Conservation (phyloP, 2,888 invertebrate genomes). For the Nycteola revayana region DNA sequence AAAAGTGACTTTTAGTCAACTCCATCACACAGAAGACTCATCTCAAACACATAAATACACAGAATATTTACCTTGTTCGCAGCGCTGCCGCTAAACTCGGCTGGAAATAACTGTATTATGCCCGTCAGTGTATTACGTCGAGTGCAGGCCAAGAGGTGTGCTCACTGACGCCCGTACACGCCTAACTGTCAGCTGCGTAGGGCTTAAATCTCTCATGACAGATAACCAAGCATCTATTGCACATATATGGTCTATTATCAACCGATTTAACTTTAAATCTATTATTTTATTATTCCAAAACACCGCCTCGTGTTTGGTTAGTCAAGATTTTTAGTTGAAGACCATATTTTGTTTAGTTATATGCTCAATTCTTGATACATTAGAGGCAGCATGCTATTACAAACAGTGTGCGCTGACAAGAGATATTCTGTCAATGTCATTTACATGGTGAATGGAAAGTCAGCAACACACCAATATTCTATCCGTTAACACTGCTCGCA, state of each 20-base stretch:
- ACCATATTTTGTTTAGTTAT: constrained; percentile 10
- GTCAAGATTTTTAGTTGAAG: constrained; percentile 3
- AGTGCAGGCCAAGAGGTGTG: constrained; percentile 80
- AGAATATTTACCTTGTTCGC: constrained; percentile 61
- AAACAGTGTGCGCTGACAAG: constrained; percentile 81
- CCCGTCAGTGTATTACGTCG: constrained; percentile 79
- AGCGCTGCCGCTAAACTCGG: constrained; percentile 36
- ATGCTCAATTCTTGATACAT: constrained; percentile 27
- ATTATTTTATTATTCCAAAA: background rate
- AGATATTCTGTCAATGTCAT: constrained; percentile 53
- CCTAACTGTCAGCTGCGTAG: constrained; percentile 79
- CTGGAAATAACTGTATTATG: constrained; percentile 81
- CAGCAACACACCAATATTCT: constrained; percentile 77
- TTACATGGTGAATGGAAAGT: constrained; percentile 52
- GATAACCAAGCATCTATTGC: constrained; percentile 77
- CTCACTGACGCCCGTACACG: constrained; percentile 55
- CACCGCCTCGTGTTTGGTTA: too few species aligned
- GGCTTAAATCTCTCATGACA: constrained; percentile 79
- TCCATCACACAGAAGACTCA: constrained; percentile 42
- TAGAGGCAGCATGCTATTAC: constrained; percentile 78
- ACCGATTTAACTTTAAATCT: background rate
- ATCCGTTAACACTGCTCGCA: constrained; percentile 79
- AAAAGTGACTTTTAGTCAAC: too few species aligned
- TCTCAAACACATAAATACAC: constrained; percentile 33
- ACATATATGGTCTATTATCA: constrained; percentile 39